These are phyloP conservation scores for Cherax quadricarinatus DNA, from an alignment of 1,140 invertebrate species.

Conservation along the genomic window DNA sequence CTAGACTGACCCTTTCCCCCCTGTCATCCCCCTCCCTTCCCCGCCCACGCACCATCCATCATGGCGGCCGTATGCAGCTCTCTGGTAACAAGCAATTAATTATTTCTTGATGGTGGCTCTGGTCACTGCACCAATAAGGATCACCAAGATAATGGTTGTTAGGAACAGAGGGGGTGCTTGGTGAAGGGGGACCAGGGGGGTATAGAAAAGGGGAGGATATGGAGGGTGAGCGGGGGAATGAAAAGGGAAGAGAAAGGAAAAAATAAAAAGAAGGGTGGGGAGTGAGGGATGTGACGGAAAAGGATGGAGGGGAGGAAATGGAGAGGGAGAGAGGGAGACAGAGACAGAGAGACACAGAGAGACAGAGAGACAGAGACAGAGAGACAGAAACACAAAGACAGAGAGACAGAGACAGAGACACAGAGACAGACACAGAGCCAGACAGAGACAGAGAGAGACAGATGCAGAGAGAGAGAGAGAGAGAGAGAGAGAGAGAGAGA, in stretches of 20 bases:
- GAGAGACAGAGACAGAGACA: too few relatives aligned
- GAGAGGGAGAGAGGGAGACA: not conserved
- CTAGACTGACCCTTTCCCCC: not conserved
- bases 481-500: too few relatives aligned
- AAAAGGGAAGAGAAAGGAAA: not conserved
- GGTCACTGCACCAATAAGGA: constrained; percentile 65
- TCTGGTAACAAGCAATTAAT: constrained; percentile 69
- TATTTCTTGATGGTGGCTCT: constrained; percentile 65
- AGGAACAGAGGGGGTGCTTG: constrained; percentile 2
- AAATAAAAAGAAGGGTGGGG: too few relatives aligned
- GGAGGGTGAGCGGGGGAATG: too few relatives aligned
- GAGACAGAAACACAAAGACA: not conserved
- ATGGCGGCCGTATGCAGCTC: constrained; percentile 57
- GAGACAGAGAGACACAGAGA: too few relatives aligned
- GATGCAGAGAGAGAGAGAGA: too few relatives aligned
- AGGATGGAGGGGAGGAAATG: not conserved
- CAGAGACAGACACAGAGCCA: too few relatives aligned
- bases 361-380: too few relatives aligned
- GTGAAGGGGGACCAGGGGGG: not conserved
- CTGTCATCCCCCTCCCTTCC: not conserved
- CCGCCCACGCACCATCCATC: constrained; percentile 16
- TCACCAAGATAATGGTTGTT: constrained; percentile 60
- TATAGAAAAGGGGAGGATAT: not conserved
- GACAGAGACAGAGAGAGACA: not conserved
- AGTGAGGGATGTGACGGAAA: not conserved